Evolutionary conservation across 2,113 vertebrate genomes (phyloP), one percentile per base, ranked within the genome.

Genomic region (Ophthalmolycus amberensis): DNA sequence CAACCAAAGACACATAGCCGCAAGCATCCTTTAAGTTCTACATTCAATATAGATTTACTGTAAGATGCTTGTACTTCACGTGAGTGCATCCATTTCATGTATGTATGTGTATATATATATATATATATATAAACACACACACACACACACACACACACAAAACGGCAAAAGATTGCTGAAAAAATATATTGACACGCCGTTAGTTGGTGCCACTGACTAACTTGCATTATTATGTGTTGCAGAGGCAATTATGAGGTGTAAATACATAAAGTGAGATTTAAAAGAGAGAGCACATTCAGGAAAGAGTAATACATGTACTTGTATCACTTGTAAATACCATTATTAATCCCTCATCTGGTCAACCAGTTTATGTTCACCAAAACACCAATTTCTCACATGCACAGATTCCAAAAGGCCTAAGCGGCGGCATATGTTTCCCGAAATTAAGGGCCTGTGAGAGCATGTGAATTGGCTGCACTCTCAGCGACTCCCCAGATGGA

Each of bases 401-500:
- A 83, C 65, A 40, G 56, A 71, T 79, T 91, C 85, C 88, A 91
- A 87, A 85, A 78, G 77, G 71, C 68, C 81, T 85, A 91, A 92
- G 81, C 59, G 44, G 77, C 58, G 75, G 85, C 92, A 93, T 91
- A 92, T 93, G 91, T 89, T 92, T 91, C 79, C 56, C 64, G 70
- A 92, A 92, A 92, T 93, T 80, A 92, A 86, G 76, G 56, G 86
- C 67, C 80, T 83, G 86, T 90, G 83, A 75, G 82, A 83, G 81
- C 78, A 72, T 86, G 80, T 81, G 88, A 88, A 89, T 85, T 89
- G 90, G 85, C 83, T 89, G 74, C 5, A 67, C 80, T 90, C 64
- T 84, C 84, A 60, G 66, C 25, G 10, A 79, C 82, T 88, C 80
- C 89, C 90, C 91, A 91, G 90, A 94, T 91, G 88, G 91, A 92